Evolutionary conservation across 2,888 invertebrate genomes (phyloP).

Genomic region (Perdita meconis): DNA sequence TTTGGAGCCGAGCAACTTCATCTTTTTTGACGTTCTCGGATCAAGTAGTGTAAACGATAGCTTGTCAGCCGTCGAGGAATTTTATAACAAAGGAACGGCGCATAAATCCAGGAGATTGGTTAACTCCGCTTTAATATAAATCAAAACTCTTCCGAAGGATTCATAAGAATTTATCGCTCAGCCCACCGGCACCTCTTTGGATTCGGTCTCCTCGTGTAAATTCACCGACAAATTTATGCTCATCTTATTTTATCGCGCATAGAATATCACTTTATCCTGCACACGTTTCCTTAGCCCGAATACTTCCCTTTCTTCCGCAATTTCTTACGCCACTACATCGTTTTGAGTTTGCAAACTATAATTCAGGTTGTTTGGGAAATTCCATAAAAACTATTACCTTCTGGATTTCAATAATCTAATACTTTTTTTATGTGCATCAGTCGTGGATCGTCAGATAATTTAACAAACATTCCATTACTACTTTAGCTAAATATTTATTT

Average conservation of each 20-base stretch:
- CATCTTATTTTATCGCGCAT: slow-evolving; percentile 51
- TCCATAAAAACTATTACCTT: slow-evolving; percentile 14
- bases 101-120: slow-evolving; percentile 1
- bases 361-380: slow-evolving; percentile 37
- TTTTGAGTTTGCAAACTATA: slow-evolving; percentile 28
- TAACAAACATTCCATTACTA: too few relatives aligned
- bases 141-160: slow-evolving; percentile 35
- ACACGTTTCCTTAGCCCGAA: slow-evolving; percentile 22
- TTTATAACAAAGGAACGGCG: background rate
- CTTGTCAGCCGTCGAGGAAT: background rate
- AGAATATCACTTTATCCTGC: slow-evolving; percentile 37
- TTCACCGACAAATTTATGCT: slow-evolving; percentile 47
- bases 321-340: slow-evolving; percentile 36
- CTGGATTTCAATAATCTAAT: too few relatives aligned
- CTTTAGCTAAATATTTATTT: too few relatives aligned
- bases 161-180: slow-evolving; percentile 42
- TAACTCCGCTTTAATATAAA: background rate
- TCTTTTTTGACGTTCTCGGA: background rate
- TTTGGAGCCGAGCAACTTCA: background rate
- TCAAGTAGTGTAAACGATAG: background rate
- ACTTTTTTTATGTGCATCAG: too few relatives aligned
- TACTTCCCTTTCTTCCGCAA: slow-evolving; percentile 27
- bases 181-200: background rate
- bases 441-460: too few relatives aligned
- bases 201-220: slow-evolving; percentile 39